Percentiles rank a stretch among this genome's conserved stretches.
Conservation (phyloP, 2,797 vertebrate species). For the Halcyon smyrnensis region DNA sequence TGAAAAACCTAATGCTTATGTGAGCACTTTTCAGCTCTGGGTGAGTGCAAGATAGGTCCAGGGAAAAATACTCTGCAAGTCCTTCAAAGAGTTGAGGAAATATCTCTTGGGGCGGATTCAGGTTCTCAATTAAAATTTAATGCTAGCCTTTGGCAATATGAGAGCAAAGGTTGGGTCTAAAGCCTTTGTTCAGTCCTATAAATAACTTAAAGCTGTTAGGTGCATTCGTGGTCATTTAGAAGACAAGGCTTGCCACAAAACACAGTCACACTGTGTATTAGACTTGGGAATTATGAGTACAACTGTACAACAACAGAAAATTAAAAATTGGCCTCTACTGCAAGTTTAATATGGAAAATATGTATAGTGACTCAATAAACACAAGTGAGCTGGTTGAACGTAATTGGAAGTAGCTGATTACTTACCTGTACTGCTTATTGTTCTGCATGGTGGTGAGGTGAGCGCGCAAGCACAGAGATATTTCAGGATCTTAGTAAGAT, state of each 20-base stretch:
- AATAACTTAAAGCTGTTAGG: neutral
- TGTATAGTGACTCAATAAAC: neutral
- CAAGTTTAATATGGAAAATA: neutral
- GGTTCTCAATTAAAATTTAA: conserved; percentile 43
- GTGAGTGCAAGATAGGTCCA: neutral
- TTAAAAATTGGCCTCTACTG: neutral
- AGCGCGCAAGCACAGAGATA: fast-evolving
- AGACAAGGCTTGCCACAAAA: neutral
- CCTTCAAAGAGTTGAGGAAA: neutral
- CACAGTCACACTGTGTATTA: neutral
- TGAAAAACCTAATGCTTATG: neutral
- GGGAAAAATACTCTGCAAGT: neutral
- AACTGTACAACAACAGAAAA: neutral
- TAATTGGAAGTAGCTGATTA: neutral
- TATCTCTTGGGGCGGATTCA: neutral
- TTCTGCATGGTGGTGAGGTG: neutral
- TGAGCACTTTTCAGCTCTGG: neutral
- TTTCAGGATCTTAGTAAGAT: fast-evolving
- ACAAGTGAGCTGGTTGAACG: neutral
- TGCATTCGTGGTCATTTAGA: neutral
- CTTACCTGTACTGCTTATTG: neutral
- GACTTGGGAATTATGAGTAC: neutral
- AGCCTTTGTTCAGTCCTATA: conserved; percentile 21
- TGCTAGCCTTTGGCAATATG: neutral
- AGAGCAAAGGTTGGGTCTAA: neutral